A percentile compares a stretch with the other conserved stretches of the same genome.
phyloP scores from a whole-genome alignment of 2,888 invertebrate species.

The Apotomis turbidana region DNA sequence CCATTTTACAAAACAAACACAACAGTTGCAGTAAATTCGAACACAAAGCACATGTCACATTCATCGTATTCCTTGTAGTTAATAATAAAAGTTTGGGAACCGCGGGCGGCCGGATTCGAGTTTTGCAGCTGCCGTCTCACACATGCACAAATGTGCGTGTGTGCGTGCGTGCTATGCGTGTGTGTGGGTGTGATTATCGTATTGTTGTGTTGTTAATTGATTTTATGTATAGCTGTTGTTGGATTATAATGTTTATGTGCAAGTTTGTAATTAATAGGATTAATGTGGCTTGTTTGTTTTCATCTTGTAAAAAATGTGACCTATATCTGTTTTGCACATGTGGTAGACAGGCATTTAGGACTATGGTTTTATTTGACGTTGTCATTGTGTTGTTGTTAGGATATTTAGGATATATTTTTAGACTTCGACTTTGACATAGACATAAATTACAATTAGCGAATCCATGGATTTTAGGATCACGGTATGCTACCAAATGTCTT shows the following conservation, averaged over 20 bases:
- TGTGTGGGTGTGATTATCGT: constrained; percentile 47
- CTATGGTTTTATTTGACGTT: too few relatives aligned
- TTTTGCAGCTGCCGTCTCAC: constrained; percentile 79
- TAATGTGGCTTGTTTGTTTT: background rate
- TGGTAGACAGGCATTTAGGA: too few relatives aligned
- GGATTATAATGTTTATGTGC: constrained; percentile 1
- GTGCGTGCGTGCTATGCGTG: constrained; percentile 48
- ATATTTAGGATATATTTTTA: too few relatives aligned
- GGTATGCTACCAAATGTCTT: too few relatives aligned
- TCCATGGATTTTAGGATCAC: too few relatives aligned
- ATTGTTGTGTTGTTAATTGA: constrained; percentile 48
- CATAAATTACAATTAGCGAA: too few relatives aligned
- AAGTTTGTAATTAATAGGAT: background rate
- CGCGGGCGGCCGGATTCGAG: constrained; percentile 68
- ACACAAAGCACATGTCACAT: constrained; percentile 29
- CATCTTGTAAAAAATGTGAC: background rate
- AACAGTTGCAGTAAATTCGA: constrained; percentile 33
- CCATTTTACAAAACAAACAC: constrained; percentile 16
- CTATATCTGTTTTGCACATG: too few relatives aligned
- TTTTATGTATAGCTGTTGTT: constrained; percentile 30
- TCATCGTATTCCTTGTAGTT: constrained; percentile 38
- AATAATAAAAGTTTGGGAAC: constrained; percentile 72
- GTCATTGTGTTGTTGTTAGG: too few relatives aligned
- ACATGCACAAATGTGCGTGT: constrained; percentile 51
- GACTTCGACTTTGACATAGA: too few relatives aligned